Evolutionary conservation across 2,888 invertebrate species (phyloP), one percentile per base, ranked within the genome.

Genomic region (Globia sparganii): DNA sequence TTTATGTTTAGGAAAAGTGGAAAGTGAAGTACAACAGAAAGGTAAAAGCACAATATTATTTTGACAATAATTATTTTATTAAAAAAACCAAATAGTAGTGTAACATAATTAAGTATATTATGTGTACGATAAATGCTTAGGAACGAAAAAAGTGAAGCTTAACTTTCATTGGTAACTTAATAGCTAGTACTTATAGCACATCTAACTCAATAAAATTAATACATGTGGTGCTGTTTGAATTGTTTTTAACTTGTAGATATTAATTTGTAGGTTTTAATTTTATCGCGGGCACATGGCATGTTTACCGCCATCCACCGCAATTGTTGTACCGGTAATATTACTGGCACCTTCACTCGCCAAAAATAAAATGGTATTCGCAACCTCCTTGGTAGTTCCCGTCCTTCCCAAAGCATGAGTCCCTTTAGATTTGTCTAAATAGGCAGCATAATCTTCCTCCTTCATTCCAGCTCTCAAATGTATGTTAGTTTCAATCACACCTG

Each of bases 341-440:
- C 98, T 98, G 6, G 98, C 97, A 85, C 97, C 97, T 79, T 98
- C 98, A 84, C 99, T 98, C 1, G 99, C 99, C 81, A 99, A 97
- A 94, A 99, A 99, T 62, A 98, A 97, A 85, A 99, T 99, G 0
- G 98, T 97, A 81, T 97, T 97, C 0, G 99, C 99, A 25, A 99
- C 99, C 96, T 99, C 99, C 37, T 97, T 97, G 0, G 97, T 97
- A 73, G 97, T 96, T 21, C 99, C 99, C 13, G 98, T 97, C 84
- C 99, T 97, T 56, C 99, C 98, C 75, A 99, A 94, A 0, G 99
- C 98, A 95, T 99, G 99, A 0, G 99, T 99, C 68, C 97, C 97
- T 90, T 98, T 98, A 72, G 97, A 97, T 84, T 98, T 97, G 89
- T 98, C 98, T 84, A 99, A 95, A 94, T 99, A 99, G 91, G 97